Percentiles rank a stretch among this genome's conserved stretches.
Conservation (phyloP, 2,797 vertebrate genomes). For the Sciurus vulgaris region DNA sequence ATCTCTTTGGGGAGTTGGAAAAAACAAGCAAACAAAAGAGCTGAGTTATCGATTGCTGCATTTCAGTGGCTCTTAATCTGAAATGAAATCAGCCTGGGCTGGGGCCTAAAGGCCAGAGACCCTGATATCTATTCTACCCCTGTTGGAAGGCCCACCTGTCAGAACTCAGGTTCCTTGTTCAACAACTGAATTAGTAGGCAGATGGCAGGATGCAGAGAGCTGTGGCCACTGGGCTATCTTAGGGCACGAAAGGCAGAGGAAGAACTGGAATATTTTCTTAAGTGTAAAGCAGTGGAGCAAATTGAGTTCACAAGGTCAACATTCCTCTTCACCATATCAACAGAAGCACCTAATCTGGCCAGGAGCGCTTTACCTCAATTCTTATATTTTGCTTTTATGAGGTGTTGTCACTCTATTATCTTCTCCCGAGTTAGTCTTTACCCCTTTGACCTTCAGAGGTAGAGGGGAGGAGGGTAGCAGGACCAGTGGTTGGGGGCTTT, state of each 20-base stretch:
- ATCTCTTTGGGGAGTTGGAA: conserved; percentile 80
- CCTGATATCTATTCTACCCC: conserved; percentile 73
- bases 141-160: conserved; percentile 76
- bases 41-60: conserved; percentile 81
- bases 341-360: conserved; percentile 82
- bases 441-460: conserved; percentile 86
- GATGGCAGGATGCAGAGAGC: neutral
- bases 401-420: conserved; percentile 88
- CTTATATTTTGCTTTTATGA: conserved; percentile 86
- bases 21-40: conserved; percentile 84
- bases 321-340: conserved; percentile 78
- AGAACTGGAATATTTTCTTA: conserved; percentile 80
- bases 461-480: conserved; percentile 49
- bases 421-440: conserved; percentile 87
- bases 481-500: neutral
- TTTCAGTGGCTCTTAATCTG: conserved; percentile 84
- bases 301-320: conserved; percentile 89
- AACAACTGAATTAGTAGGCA: conserved; percentile 74
- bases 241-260: conserved; percentile 68
- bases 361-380: conserved; percentile 65
- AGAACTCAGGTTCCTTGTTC: conserved; percentile 49
- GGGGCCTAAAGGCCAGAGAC: conserved; percentile 77
- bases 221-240: neutral
- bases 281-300: conserved; percentile 85
- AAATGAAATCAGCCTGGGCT: conserved; percentile 84